These are phyloP conservation scores for Drosophila koepferae DNA, from an alignment of 2,888 invertebrate species.

Conservation along the genomic window DNA sequence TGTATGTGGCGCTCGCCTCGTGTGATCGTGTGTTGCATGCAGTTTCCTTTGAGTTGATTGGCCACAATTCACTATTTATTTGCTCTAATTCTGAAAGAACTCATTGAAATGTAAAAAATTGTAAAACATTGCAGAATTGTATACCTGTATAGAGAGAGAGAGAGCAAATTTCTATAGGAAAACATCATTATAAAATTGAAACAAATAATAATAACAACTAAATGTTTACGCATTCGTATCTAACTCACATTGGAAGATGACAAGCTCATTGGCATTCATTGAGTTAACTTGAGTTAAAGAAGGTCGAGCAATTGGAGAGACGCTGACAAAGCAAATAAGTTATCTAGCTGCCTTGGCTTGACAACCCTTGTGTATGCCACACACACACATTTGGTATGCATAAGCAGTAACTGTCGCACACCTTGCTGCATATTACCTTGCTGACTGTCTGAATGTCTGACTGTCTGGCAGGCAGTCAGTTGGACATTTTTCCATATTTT, in stretches of 20 bases:
- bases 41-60: slow-evolving; percentile 54
- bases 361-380: slow-evolving; percentile 31
- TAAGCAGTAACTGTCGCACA: slow-evolving; percentile 69
- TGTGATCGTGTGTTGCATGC: slow-evolving; percentile 22
- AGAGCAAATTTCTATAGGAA: background rate
- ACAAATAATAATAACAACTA: slow-evolving; percentile 7
- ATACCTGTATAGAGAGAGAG: background rate
- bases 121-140: background rate
- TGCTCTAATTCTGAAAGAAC: slow-evolving; percentile 42
- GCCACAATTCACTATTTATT: slow-evolving; percentile 67
- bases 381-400: slow-evolving; percentile 74
- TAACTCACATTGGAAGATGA: slow-evolving; percentile 26
- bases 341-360: slow-evolving; percentile 8
- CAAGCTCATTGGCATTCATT: slow-evolving; percentile 43
- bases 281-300: slow-evolving; percentile 10
- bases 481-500: slow-evolving; percentile 76
- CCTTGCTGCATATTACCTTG: slow-evolving; percentile 60
- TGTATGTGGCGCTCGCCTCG: slow-evolving; percentile 2
- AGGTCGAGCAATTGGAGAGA: slow-evolving; percentile 19
- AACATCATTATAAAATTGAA: slow-evolving; percentile 16
- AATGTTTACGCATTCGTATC: no score
- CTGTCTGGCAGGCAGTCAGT: slow-evolving; percentile 11
- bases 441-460: background rate
- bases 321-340: slow-evolving; percentile 68
- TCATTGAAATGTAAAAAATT: no score